Evolutionary conservation across 2,888 invertebrate genomes (phyloP).

Genomic region (Tiphia femorata): DNA sequence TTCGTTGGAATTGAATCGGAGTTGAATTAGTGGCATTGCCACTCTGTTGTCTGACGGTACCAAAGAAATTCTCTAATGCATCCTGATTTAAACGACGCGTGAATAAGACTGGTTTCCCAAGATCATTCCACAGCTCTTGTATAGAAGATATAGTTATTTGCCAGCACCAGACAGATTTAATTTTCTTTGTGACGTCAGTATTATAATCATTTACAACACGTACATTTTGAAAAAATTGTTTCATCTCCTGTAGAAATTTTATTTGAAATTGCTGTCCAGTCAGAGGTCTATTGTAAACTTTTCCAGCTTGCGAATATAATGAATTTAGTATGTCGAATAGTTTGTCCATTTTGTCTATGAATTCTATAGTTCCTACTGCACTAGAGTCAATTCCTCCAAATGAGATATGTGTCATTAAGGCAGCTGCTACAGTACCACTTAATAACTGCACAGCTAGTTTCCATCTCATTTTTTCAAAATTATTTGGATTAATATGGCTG

Average conservation of each 20-base stretch:
- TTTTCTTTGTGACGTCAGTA: too few species aligned
- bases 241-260: too few species aligned
- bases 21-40: neutral
- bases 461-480: neutral
- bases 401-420: neutral
- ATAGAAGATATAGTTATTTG: neutral
- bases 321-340: neutral
- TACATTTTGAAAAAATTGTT: too few species aligned
- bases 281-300: too few species aligned
- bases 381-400: neutral
- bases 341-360: too few species aligned
- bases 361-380: neutral
- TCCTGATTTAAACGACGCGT: neutral
- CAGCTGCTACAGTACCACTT: neutral
- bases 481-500: neutral
- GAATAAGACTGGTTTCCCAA: neutral
- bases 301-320: slow-evolving; percentile 2
- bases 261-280: too few species aligned
- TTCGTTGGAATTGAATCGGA: neutral
- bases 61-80: neutral
- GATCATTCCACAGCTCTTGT: neutral
- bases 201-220: too few species aligned
- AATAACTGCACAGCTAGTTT: neutral
- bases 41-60: neutral
- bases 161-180: neutral